Percentiles rank a stretch among this genome's conserved stretches.
Evolutionary conservation across 2,888 invertebrate genomes (phyloP).

Genomic region (Hirtodrosophila alboralis): DNA sequence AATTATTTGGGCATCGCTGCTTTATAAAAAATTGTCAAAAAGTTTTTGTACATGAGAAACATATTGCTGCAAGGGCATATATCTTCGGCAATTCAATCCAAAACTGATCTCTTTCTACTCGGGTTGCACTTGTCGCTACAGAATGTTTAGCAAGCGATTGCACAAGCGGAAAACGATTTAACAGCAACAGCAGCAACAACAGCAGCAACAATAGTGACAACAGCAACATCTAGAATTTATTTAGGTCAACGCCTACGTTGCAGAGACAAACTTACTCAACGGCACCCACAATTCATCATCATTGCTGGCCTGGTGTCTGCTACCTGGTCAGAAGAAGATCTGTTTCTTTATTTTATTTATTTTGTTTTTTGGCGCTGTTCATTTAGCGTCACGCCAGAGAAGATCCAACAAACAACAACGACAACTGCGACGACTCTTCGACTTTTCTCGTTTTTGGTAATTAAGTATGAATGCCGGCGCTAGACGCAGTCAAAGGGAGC

Average conservation of each 20-base stretch:
- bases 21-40: no score
- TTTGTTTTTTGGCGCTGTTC: constrained; percentile 33
- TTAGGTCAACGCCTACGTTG: constrained; percentile 77
- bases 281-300: constrained; percentile 76
- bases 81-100: no score
- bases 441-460: constrained; percentile 66
- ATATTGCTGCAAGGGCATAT: no score
- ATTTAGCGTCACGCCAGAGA: constrained; percentile 74
- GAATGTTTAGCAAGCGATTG: constrained; percentile 72
- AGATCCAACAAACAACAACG: constrained; percentile 36
- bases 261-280: constrained; percentile 72
- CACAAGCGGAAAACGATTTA: constrained; percentile 72
- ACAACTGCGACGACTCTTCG: constrained; percentile 38
- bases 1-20: no score
- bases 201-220: constrained; percentile 10
- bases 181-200: constrained; percentile 37
- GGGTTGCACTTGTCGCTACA: constrained; percentile 65
- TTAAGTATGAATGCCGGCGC: constrained; percentile 78
- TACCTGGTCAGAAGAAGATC: constrained; percentile 66
- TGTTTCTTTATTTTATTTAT: constrained; percentile 16
- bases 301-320: constrained; percentile 53
- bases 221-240: constrained; percentile 53
- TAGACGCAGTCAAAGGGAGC: constrained; percentile 60
- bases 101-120: constrained; percentile 37
- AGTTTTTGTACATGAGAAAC: no score